phyloP scores from a whole-genome alignment of 2,797 vertebrate genomes.

The Aeoliscus strigatus region DNA sequence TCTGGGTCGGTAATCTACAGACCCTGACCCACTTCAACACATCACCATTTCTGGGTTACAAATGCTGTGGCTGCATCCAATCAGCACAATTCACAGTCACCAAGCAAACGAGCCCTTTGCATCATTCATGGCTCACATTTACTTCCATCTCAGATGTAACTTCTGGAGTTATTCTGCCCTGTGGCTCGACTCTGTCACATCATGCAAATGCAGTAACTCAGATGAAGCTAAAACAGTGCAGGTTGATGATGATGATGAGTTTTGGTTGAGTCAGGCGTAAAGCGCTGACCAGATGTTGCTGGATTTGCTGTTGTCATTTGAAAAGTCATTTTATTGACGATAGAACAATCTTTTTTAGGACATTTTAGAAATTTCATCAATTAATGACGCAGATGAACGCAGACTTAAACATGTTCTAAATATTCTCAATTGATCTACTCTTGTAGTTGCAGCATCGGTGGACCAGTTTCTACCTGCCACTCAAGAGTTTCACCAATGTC shows the following conservation, averaged over 20 bases:
- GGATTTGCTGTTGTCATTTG: too few species aligned
- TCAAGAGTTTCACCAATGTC: not conserved
- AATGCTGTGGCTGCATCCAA: slow-evolving; percentile 34
- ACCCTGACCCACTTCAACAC: slow-evolving; percentile 43
- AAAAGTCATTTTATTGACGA: too few species aligned
- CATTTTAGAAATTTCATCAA: too few species aligned
- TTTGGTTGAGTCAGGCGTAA: too few species aligned
- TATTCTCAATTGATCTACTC: too few species aligned
- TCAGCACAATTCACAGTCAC: slow-evolving; percentile 20
- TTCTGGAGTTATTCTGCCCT: not conserved
- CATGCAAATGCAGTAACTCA: not conserved
- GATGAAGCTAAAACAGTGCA: too few species aligned
- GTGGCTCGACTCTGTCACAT: not conserved
- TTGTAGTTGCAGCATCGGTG: not conserved
- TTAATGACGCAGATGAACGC: too few species aligned
- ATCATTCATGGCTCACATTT: slow-evolving; percentile 19
- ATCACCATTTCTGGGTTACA: slow-evolving; percentile 31
- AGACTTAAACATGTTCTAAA: too few species aligned
- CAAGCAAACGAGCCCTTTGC: slow-evolving; percentile 9
- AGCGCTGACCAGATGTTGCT: too few species aligned
- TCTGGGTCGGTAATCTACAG: slow-evolving; percentile 21
- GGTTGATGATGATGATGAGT: too few species aligned
- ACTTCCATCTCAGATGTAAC: slow-evolving; percentile 2
- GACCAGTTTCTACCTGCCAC: not conserved
- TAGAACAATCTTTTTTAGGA: too few species aligned